A percentile compares a stretch with the other conserved stretches of the same genome.
These are phyloP conservation scores for Laticauda laticaudata DNA, from an alignment of 2,113 vertebrate genomes.

Conservation along the genomic window DNA sequence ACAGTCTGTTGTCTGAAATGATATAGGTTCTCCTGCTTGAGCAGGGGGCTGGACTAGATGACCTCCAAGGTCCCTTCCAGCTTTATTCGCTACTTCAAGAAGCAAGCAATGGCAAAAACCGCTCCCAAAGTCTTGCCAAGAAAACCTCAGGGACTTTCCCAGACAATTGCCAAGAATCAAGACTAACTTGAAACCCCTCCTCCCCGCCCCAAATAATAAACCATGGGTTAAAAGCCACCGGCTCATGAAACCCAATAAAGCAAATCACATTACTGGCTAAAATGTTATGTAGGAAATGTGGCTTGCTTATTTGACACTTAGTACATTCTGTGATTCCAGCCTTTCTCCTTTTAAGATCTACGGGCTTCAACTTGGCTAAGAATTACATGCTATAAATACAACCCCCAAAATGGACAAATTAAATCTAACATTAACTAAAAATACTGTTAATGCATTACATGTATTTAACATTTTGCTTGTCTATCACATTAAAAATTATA, in stretches of 20 bases:
- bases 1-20: too few species aligned
- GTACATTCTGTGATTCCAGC: neutral
- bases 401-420: neutral
- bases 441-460: neutral
- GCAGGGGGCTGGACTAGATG: too few species aligned
- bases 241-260: neutral
- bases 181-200: neutral
- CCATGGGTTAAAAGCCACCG: neutral
- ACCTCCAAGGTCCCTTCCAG: too few species aligned
- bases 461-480: neutral
- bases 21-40: too few species aligned
- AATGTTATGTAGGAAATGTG: neutral
- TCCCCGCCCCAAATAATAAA: neutral
- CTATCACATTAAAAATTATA: neutral
- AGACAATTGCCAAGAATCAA: neutral
- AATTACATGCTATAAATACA: neutral
- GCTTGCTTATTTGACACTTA: neutral
- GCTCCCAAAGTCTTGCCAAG: neutral
- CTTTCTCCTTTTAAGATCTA: neutral
- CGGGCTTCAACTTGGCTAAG: neutral
- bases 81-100: neutral
- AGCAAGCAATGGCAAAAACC: neutral
- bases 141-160: neutral
- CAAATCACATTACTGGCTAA: neutral
- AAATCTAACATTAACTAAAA: neutral